Percentiles rank a stretch among this genome's conserved stretches.
phyloP scores from a whole-genome alignment of 2,797 vertebrate species.

The Sandelia bainsii region DNA sequence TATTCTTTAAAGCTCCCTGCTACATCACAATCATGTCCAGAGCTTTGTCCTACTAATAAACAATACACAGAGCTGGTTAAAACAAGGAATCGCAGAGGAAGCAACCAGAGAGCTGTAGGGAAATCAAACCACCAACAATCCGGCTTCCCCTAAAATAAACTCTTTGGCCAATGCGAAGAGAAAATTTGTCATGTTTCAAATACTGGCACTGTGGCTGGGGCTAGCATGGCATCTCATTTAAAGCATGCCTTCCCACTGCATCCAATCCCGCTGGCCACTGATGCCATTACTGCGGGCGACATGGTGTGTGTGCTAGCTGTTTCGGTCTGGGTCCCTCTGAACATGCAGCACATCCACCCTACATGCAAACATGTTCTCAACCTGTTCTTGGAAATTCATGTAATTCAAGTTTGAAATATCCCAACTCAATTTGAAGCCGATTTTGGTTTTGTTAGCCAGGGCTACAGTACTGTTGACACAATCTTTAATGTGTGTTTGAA shows the following conservation, averaged over 20 bases:
- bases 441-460: background rate
- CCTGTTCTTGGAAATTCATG: background rate
- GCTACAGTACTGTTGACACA: background rate
- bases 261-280: slow-evolving; percentile 44
- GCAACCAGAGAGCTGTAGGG: background rate
- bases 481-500: background rate
- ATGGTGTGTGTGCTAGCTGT: slow-evolving; percentile 53
- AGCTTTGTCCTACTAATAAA: slow-evolving; percentile 41
- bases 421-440: background rate
- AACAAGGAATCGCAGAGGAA: too few relatives aligned
- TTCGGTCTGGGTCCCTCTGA: slow-evolving; percentile 28
- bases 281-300: slow-evolving; percentile 53
- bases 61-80: slow-evolving; percentile 46
- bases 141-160: slow-evolving; percentile 64
- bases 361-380: background rate
- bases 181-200: slow-evolving; percentile 67
- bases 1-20: slow-evolving; percentile 36
- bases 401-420: background rate
- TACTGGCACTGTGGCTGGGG: slow-evolving; percentile 63
- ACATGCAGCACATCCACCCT: slow-evolving; percentile 31
- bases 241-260: slow-evolving; percentile 61
- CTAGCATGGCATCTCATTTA: slow-evolving; percentile 66
- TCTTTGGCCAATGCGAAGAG: slow-evolving; percentile 20
- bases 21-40: slow-evolving; percentile 39
- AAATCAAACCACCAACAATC: slow-evolving; percentile 31